Base-by-base conservation (phyloP, 2,888 invertebrate species). In the Timandra comae region DNA sequence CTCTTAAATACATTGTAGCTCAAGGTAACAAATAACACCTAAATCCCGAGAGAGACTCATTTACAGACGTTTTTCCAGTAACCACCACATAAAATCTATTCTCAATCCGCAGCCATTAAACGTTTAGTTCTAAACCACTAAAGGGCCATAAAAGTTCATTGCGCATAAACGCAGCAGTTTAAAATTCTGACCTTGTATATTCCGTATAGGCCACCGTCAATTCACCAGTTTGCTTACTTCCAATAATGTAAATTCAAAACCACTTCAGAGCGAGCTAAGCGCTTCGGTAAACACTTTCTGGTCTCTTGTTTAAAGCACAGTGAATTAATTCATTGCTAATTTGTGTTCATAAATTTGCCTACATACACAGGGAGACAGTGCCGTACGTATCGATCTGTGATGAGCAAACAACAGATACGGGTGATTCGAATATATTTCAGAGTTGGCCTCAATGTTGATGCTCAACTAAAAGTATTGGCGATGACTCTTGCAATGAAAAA, bases 271-370 rank as follows among this genome's bases (percentile, higher is more conserved):
- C 40, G 43, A 36, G 27, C 25, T 30, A 36, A 40, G 38, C 41
- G 35, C 30, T 43, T 35, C 41, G 29, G 44, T 30, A 44, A 57
- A 55, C 56, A 54, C 49, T 50, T 39, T 13, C 41, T 31, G 27
- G 30, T 7, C 22, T 25, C 38, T 36, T 33, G 31, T 37, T 34
- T 37, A 27, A 27, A 27, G 38, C 46, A 41, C 33, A 28, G 44
- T 44, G 41, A 50, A 57, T 60, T 49, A 51, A 57, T 52, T 56
- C 48, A 41, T 39, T 34, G 56, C 48, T 58, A 56, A 58, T 61
- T 56, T 56, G 46, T 47, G 49, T 52, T 43, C 39, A 37, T 51
- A 45, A 41, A 62, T 56, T 56, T 38, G 41, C 55, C 43, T 45
- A 47, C 27, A 22, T 29, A 41, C 29, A 33, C 32, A 33, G 7